Evolutionary conservation across 2,888 invertebrate species (phyloP).

Genomic region (Euclidia mi): DNA sequence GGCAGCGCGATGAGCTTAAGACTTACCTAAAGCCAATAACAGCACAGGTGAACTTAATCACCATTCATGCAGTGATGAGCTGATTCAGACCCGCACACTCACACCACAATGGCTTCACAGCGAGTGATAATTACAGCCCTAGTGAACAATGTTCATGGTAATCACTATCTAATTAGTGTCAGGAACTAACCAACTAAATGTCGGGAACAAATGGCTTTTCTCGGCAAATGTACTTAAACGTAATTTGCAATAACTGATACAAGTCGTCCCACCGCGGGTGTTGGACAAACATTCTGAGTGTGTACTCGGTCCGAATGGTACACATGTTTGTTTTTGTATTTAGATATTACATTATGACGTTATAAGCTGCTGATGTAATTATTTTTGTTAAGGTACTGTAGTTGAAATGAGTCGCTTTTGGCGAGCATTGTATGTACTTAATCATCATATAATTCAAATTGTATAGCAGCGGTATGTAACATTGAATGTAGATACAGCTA

Average conservation of each 20-base stretch:
- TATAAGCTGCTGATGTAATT: too few species aligned
- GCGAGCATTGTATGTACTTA: too few species aligned
- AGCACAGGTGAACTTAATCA: too few species aligned
- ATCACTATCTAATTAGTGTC: constrained; percentile 44
- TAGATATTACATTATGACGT: constrained; percentile 3
- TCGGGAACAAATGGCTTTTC: constrained; percentile 9
- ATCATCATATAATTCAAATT: too few species aligned
- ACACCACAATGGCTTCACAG: not conserved
- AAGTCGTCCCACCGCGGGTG: constrained; percentile 16
- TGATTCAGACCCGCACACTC: too few species aligned
- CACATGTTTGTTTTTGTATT: constrained; percentile 5
- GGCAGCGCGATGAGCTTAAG: too few species aligned
- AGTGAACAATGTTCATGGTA: constrained; percentile 29
- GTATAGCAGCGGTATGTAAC: too few species aligned
- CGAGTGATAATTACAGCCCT: constrained; percentile 14
- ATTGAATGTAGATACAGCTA: too few species aligned
- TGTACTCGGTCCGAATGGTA: constrained; percentile 19
- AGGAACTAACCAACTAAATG: constrained; percentile 27
- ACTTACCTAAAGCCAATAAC: too few species aligned
- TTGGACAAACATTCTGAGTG: constrained; percentile 26
- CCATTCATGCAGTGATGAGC: too few species aligned
- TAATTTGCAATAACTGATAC: constrained; percentile 42
- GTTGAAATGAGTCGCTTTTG: too few species aligned
- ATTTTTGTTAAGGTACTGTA: too few species aligned
- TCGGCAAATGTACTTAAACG: constrained; percentile 21